A percentile compares a stretch with the other conserved stretches of the same genome.
Conservation (phyloP, 1,140 invertebrate genomes). For the Archivesica marissinica region DNA sequence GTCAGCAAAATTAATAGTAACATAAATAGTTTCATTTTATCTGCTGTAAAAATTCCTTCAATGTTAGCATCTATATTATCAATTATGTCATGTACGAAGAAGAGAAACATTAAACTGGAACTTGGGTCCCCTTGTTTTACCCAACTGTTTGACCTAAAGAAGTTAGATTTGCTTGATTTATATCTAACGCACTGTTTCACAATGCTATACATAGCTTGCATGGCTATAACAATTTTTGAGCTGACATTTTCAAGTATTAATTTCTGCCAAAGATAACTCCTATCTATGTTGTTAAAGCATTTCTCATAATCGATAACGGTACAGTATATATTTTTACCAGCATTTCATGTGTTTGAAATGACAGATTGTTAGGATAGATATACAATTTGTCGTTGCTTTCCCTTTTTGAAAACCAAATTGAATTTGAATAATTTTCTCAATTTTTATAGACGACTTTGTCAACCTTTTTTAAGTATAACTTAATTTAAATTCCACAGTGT, state of each 20-base stretch:
- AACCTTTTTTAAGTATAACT: too few relatives aligned
- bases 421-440: neutral
- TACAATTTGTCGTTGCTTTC: neutral
- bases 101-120: slow-evolving; percentile 2
- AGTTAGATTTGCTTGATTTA: neutral
- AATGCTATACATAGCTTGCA: slow-evolving; percentile 16
- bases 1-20: neutral
- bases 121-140: slow-evolving; percentile 36
- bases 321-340: slow-evolving; percentile 13
- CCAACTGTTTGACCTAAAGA: neutral
- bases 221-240: slow-evolving; percentile 2
- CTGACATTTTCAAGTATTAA: neutral
- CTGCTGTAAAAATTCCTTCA: slow-evolving; percentile 3
- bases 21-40: slow-evolving; percentile 10
- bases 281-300: slow-evolving; percentile 17
- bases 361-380: slow-evolving; percentile 22
- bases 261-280: slow-evolving; percentile 8
- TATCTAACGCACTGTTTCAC: neutral
- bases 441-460: slow-evolving; percentile 14
- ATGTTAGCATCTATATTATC: slow-evolving; percentile 19
- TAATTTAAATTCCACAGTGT: too few relatives aligned
- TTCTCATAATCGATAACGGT: slow-evolving; percentile 14
- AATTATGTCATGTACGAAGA: slow-evolving; percentile 35
- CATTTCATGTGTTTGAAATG: neutral
- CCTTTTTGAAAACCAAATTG: slow-evolving; percentile 1